phyloP scores from a whole-genome alignment of 2,797 vertebrate genomes.

The Malurus leucopterus region DNA sequence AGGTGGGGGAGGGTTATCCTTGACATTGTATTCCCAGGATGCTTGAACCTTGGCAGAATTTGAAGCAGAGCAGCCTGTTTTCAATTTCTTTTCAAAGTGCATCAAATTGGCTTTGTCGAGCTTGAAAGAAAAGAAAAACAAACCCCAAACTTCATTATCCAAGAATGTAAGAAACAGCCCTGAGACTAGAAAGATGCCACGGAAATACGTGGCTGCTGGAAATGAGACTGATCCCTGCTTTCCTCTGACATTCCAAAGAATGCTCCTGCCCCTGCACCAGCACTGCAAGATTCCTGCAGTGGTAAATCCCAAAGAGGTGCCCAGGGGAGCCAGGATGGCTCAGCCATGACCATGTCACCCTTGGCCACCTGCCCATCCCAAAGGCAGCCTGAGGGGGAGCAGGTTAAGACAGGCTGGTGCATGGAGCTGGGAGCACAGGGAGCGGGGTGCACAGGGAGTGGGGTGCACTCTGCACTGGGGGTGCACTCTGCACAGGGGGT shows the following conservation, averaged over 20 bases:
- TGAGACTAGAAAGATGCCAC: neutral
- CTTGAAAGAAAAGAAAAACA: slow-evolving; percentile 7
- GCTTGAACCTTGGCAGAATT: slow-evolving; percentile 17
- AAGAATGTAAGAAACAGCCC: slow-evolving; percentile 9
- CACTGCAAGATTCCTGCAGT: neutral
- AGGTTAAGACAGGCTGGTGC: neutral
- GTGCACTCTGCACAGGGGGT: too few species aligned
- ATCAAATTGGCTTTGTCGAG: neutral
- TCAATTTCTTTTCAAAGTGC: slow-evolving; percentile 24
- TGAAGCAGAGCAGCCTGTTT: slow-evolving; percentile 17
- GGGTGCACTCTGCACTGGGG: too few species aligned
- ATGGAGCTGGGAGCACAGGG: neutral
- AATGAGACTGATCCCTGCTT: neutral
- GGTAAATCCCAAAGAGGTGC: neutral
- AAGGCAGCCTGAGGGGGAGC: neutral
- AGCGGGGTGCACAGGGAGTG: accelerated
- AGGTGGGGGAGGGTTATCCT: neutral
- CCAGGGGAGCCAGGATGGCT: neutral
- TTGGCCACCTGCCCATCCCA: neutral
- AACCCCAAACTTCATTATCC: slow-evolving; percentile 3
- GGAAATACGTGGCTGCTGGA: neutral
- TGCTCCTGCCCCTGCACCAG: accelerated
- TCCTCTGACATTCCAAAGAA: neutral
- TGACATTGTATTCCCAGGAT: neutral
- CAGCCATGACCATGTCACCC: neutral